These are phyloP conservation scores for Volucella inanis DNA, from an alignment of 2,888 invertebrate genomes.

Conservation along the genomic window DNA sequence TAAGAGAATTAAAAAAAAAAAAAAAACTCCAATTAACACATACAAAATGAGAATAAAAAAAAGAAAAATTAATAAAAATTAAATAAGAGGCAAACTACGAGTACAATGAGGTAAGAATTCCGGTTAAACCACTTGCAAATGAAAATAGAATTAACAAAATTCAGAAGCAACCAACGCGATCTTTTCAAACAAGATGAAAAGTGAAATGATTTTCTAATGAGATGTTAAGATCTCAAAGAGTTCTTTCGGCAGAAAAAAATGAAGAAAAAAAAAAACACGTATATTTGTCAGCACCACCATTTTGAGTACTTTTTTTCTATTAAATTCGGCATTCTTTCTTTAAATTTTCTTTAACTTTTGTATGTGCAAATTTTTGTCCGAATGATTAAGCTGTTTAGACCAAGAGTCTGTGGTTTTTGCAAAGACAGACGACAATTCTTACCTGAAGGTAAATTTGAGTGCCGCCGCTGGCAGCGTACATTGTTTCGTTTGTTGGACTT, in stretches of 20 bases:
- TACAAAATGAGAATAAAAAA: conserved; percentile 62
- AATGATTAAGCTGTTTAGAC: conserved; percentile 25
- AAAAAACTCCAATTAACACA: conserved; percentile 58
- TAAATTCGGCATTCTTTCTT: conserved; percentile 32
- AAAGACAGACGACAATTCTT: conserved; percentile 76
- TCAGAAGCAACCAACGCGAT: conserved; percentile 26
- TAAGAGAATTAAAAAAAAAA: conserved; percentile 40
- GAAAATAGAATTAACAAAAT: conserved; percentile 37
- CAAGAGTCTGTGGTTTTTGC: not conserved
- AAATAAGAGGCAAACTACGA: conserved; percentile 42
- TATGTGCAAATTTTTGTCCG: conserved; percentile 67
- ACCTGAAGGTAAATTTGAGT: conserved; percentile 84
- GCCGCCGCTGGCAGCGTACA: conserved; percentile 83
- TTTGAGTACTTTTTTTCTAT: conserved; percentile 17
- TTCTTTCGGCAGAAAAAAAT: conserved; percentile 45
- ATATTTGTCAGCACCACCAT: conserved; percentile 57
- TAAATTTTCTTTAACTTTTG: conserved; percentile 35
- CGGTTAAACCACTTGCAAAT: conserved; percentile 57
- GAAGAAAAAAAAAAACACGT: conserved; percentile 4
- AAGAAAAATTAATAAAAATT: conserved; percentile 17
- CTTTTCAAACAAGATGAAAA: conserved; percentile 68
- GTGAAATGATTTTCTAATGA: conserved; percentile 77
- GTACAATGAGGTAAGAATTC: conserved; percentile 50
- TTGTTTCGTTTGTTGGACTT: conserved; percentile 81
- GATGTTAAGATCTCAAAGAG: conserved; percentile 51